These are phyloP conservation scores for Boulengeromyrus knoepffleri DNA, from an alignment of 2,113 vertebrate species.

Conservation along the genomic window DNA sequence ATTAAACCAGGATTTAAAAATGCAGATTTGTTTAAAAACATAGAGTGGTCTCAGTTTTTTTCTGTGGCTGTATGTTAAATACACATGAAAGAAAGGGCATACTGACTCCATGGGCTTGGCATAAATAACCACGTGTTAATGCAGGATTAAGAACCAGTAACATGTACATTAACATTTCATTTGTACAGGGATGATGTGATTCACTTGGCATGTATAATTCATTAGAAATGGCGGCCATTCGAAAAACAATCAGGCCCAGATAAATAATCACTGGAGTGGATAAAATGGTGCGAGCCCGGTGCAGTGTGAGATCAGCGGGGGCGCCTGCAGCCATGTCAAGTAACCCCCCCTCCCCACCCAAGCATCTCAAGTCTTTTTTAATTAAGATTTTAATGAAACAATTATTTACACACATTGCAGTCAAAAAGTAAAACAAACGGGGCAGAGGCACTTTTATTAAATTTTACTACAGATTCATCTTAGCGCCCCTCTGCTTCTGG, in stretches of 20 bases:
- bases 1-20: too few species aligned
- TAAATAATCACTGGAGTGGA: neutral
- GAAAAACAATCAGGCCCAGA: neutral
- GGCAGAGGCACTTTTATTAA: neutral
- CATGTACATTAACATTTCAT: neutral
- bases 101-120: neutral
- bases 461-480: neutral
- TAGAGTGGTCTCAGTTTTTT: too few species aligned
- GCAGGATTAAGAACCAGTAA: neutral
- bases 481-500: neutral
- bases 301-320: neutral
- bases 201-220: neutral
- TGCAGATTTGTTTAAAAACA: too few species aligned
- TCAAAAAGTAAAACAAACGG: neutral
- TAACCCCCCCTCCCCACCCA: neutral
- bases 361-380: neutral
- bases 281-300: neutral
- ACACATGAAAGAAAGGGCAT: neutral
- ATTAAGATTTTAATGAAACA: conserved; percentile 2
- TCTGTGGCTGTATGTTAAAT: neutral
- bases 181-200: neutral
- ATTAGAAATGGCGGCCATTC: neutral
- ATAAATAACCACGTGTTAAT: neutral
- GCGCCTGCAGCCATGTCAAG: neutral
- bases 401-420: neutral